Evolutionary conservation across 1,140 invertebrate genomes (phyloP).

Genomic region (Melanaphis sacchari): DNA sequence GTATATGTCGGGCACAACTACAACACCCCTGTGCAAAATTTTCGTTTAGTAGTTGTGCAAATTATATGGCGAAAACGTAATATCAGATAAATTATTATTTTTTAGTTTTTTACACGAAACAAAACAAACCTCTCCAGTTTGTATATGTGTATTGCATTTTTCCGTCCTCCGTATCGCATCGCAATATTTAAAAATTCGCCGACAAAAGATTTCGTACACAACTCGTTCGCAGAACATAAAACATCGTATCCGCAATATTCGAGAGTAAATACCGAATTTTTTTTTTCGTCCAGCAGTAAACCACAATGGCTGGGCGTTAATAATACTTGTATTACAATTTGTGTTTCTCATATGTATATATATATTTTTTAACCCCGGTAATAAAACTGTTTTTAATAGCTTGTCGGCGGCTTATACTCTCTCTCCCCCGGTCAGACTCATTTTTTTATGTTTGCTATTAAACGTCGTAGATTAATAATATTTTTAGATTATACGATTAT

Average conservation of each 20-base stretch:
- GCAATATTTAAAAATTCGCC: conserved; percentile 41
- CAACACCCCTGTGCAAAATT: not conserved
- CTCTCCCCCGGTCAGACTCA: not conserved
- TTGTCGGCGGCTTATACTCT: conserved; percentile 54
- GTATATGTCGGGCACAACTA: not conserved
- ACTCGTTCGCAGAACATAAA: conserved; percentile 50
- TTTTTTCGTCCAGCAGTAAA: conserved; percentile 39
- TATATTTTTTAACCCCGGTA: conserved; percentile 31
- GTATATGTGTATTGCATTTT: not conserved
- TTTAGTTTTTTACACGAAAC: not conserved
- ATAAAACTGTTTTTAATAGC: conserved; percentile 57
- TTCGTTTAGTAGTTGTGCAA: not conserved
- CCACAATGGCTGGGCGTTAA: conserved; percentile 52
- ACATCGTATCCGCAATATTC: conserved; percentile 43
- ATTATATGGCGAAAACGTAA: not conserved
- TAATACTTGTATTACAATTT: conserved; percentile 56
- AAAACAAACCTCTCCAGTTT: conserved; percentile 24
- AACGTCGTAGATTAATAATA: conserved; percentile 56
- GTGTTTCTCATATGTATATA: not conserved
- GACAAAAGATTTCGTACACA: conserved; percentile 39
- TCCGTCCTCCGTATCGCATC: not conserved
- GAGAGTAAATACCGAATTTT: conserved; percentile 53
- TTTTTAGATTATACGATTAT: conserved; percentile 58
- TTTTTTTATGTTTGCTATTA: conserved; percentile 57
- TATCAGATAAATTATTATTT: not conserved